A percentile compares a stretch with the other conserved stretches of the same genome.
These are phyloP conservation scores for Crotalus helleri DNA, from an alignment of 2,113 vertebrate species.

Conservation along the genomic window DNA sequence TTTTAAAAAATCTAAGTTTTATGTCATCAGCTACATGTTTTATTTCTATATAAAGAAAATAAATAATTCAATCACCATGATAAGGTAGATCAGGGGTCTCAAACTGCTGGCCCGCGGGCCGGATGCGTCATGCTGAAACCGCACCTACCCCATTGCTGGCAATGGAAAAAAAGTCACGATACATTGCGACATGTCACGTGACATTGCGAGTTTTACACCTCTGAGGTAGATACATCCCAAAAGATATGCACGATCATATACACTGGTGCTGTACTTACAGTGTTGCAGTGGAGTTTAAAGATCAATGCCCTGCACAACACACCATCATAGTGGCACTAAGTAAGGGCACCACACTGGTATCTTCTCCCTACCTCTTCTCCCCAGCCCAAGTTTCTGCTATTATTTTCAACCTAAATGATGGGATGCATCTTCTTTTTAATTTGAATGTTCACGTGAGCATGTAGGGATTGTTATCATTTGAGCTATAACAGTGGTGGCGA, in stretches of 20 bases:
- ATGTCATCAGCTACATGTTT: not conserved
- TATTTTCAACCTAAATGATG: not conserved
- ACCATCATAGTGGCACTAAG: not conserved
- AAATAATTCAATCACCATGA: not conserved
- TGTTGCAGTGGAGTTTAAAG: not conserved
- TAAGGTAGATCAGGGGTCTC: not conserved
- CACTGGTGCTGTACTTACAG: not conserved
- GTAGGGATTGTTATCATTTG: not conserved
- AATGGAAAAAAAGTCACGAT: too few species aligned
- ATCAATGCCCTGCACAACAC: not conserved
- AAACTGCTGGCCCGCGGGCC: too few species aligned
- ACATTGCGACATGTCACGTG: too few species aligned
- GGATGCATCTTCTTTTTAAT: not conserved
- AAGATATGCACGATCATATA: not conserved
- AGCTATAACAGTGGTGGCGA: not conserved
- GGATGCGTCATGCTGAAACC: too few species aligned
- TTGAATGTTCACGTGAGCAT: not conserved
- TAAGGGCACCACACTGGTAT: not conserved
- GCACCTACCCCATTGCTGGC: too few species aligned
- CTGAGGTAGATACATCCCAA: not conserved
- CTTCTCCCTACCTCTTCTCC: not conserved
- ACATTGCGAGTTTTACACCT: too few species aligned
- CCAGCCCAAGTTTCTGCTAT: not conserved
- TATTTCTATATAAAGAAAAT: not conserved
- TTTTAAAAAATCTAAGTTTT: not conserved